Evolutionary conservation across 2,797 vertebrate species (phyloP), one percentile per base, ranked within the genome.

Genomic region (Enteromius afrohamiltoni): DNA sequence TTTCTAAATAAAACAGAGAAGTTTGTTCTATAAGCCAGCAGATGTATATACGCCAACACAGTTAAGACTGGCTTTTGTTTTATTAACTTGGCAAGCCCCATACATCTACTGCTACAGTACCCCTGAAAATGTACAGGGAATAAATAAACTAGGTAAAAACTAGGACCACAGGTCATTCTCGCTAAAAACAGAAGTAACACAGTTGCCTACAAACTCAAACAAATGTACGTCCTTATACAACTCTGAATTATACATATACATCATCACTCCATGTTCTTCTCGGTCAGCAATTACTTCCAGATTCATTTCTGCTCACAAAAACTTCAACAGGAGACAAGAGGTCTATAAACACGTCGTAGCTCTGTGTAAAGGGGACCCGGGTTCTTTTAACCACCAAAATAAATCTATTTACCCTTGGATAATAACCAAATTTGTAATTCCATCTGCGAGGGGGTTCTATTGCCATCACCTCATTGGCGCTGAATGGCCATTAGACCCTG

Each of bases 21-120:
- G 58, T 21, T 82, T 82, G 55, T 74, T 75, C 45, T 42, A 67
- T 82, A 53, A 76, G 58, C 71, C 71, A 68, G 71, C 60, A 76
- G 80, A 76, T 3, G 3, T 82, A 49, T 83, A 83, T 83, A 49
- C 29, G 16, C 69, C 29, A 65, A 78, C 88, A 88, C 81, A 87
- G 84, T 70, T 86, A 85, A 83, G 87, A 88, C 89, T 89, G 37
- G 1, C 87, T 55, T 75, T 84, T 79, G 70, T 82, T 82, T 82
- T 77, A 68, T 77, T 76, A 58, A 77, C 73, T 68, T 77, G 73
- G 81, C 64, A 76, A 77, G 49, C 73, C 37, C 26, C 19, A 10
- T 76, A 31, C 73, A 45, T 13, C 73, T 47, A 69, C 62, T 77
- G 62, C 60, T 58, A 58, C 40, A 42, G 40, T 42, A 42, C 73